Base-by-base conservation (phyloP, 2,113 vertebrate genomes). In the Pollimyrus isidori region DNA sequence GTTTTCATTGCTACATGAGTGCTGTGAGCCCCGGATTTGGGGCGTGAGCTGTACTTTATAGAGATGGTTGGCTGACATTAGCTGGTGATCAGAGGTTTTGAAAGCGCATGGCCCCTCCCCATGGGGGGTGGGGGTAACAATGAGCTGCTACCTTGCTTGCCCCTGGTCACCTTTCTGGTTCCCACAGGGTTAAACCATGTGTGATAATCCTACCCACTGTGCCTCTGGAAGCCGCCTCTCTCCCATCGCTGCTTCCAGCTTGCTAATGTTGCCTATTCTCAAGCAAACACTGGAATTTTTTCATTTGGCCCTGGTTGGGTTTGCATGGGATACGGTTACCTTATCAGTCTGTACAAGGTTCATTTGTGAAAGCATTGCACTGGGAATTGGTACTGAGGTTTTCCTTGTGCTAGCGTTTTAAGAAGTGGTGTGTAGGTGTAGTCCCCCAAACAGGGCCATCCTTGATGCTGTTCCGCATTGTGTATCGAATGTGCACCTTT, bases 251-350 rank as follows among this genome's bases (percentile, higher is more conserved):
- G 4, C 73, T 39, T 39, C 73, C 73, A 80, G 73, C 30, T 80
- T 42, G 15, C 13, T 80, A 42, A 35, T 42, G 35, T 42, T 35
- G 73, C 73, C 73, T 80, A 7, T 80, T 80, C 13, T 80, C 73
- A 80, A 80, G 35, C 73, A 39, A 80, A 80, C 73, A 80, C 73
- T 80, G 35, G 73, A 80, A 80, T 80, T 80, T 80, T 80, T 80
- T 80, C 73, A 80, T 80, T 80, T 80, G 73, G n/a, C 3, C 62
- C n/a, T 69, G 62, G 26, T 80, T 35, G 73, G 30, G 73, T 5
- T 80, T 19, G 35, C 19, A 39, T 80, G 30, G 73, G 73, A 39
- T 80, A 80, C 73, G 3, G 73, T 80, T 80, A 42, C 73, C 73
- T 80, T 80, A 42, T 80, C 73, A 39, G 73, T 80, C 73, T 80